Base-by-base conservation (phyloP, 2,797 vertebrate species). In the Galagoides demidoff region DNA sequence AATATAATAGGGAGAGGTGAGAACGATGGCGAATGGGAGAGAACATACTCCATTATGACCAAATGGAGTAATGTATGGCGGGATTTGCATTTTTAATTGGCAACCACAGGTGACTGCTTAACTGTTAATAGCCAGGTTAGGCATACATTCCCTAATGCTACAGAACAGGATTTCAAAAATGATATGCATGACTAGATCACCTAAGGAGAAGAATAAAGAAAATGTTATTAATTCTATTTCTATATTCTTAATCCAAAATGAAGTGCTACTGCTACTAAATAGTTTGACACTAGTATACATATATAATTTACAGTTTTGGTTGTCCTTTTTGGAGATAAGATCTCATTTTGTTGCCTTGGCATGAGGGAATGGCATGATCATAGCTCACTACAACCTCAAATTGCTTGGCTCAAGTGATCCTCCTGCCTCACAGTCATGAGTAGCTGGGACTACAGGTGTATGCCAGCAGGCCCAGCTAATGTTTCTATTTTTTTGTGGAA, bases 81-180 rank as follows among this genome's bases (percentile, higher is more conserved):
- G 34, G 1, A 43, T 85, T 31, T 85, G 19, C 22, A 25, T 81
- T 77, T 71, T 78, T 73, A 87, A 74, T 90, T 39, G 45, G 52
- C 10, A 45, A 29, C 13, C 43, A 49, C 22, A 74, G 61, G 27
- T 86, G 68, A 82, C 5, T 52, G 25, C 74, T 66, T 63, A 71
- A 59, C 79, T 85, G 9, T 49, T 49, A 49, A 49, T 49, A 55
- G 27, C 37, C 39, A 52, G 43, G 43, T 5, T 93, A 61, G 7
- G 12, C 61, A 88, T 34, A 89, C 1, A 59, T 25, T 83, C 19
- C 19, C 39, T 85, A 64, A 57, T 83, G 23, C 64, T 89, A 77
- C 12, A 39, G 59, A 49, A 90, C 17, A 77, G 34, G 25, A 37
- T 45, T 90, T 90, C 84, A 83, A 94, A 93, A 93, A 27, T 61